Conservation (phyloP, 2,888 invertebrate species). For the Acleris laterana region DNA sequence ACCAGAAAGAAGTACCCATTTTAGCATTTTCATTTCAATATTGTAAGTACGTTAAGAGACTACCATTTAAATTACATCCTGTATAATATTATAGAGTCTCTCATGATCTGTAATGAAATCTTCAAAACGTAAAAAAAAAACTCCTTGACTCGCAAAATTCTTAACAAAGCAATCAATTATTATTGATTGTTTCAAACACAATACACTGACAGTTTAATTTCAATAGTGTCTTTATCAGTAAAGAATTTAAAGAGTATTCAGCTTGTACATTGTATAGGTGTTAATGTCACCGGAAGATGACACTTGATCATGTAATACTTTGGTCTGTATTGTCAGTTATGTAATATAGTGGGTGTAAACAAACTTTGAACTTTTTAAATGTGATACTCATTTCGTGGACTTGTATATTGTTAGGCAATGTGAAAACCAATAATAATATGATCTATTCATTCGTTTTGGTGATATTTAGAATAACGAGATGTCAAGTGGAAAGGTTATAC, state of each 20-base stretch:
- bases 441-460: too few species aligned
- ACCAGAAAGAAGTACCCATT: too few species aligned
- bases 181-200: neutral
- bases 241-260: slow-evolving; percentile 7
- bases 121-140: too few species aligned
- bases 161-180: slow-evolving; percentile 8
- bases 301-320: slow-evolving; percentile 12
- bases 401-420: neutral
- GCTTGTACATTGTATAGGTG: slow-evolving; percentile 5
- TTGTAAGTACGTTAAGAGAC: too few species aligned
- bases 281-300: slow-evolving; percentile 20
- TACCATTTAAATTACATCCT: too few species aligned
- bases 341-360: slow-evolving; percentile 15
- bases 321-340: slow-evolving; percentile 17
- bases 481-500: too few species aligned
- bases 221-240: slow-evolving; percentile 8
- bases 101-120: too few species aligned
- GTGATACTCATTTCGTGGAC: neutral
- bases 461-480: too few species aligned
- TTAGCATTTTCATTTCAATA: too few species aligned
- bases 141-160: neutral
- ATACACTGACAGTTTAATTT: slow-evolving; percentile 5
- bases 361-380: slow-evolving; percentile 12
- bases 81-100: too few species aligned
- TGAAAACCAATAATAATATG: neutral